Conservation (phyloP, 2,888 invertebrate genomes). For the Hedychridium roseum region DNA sequence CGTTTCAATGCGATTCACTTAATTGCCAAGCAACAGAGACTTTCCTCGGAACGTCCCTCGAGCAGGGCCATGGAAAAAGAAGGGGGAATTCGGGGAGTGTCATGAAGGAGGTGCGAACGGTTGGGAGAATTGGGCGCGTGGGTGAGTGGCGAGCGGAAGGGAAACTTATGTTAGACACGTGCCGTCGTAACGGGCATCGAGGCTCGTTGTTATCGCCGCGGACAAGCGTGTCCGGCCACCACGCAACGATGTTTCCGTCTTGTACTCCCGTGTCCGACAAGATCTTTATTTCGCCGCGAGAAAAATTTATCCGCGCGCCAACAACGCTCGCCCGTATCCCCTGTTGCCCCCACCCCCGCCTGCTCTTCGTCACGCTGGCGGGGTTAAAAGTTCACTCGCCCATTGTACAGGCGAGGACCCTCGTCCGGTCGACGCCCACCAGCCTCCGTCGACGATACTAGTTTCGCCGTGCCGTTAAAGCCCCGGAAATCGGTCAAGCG, state of each 20-base stretch:
- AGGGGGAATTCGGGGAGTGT: too few relatives aligned
- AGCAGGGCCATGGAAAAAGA: too few relatives aligned
- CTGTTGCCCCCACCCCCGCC: neutral
- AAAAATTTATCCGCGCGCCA: slow-evolving; percentile 42
- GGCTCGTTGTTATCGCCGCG: slow-evolving; percentile 22
- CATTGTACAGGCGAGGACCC: slow-evolving; percentile 3
- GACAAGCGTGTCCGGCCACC: slow-evolving; percentile 42
- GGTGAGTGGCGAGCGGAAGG: slow-evolving; percentile 15
- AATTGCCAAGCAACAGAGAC: too few relatives aligned
- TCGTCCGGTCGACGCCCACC: slow-evolving; percentile 28
- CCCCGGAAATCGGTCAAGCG: too few relatives aligned
- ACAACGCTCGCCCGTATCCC: neutral
- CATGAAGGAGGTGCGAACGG: too few relatives aligned
- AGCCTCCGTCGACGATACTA: too few relatives aligned
- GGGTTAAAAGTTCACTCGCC: slow-evolving; percentile 36
- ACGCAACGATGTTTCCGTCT: slow-evolving; percentile 48
- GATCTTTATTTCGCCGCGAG: slow-evolving; percentile 44
- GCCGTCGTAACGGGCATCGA: slow-evolving; percentile 2
- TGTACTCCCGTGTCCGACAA: slow-evolving; percentile 51
- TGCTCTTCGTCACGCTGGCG: slow-evolving; percentile 2
- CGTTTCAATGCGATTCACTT: too few relatives aligned
- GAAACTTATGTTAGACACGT: slow-evolving; percentile 15
- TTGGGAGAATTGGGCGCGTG: slow-evolving; percentile 17
- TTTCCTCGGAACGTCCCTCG: too few relatives aligned
- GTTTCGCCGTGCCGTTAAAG: too few relatives aligned